Conservation (phyloP, 1,140 invertebrate species). For the Choristoneura fumiferana region DNA sequence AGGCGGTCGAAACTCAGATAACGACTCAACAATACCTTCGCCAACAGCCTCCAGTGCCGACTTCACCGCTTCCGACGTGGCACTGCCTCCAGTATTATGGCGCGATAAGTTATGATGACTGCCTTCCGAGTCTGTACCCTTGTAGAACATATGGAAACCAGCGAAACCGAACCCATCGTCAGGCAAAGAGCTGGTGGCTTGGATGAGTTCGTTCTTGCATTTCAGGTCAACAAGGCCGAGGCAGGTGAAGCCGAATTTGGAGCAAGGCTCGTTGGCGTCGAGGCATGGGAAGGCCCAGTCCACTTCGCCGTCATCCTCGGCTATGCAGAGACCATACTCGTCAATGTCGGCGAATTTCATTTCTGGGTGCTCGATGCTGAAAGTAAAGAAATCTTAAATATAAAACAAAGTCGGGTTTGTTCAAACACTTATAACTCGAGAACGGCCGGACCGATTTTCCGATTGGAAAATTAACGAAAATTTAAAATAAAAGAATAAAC, state of each 20-base stretch:
- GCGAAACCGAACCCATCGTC: conserved; percentile 47
- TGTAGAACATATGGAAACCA: conserved; percentile 52
- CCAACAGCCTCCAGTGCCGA: conserved; percentile 57
- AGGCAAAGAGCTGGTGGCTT: conserved; percentile 55
- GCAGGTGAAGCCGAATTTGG: conserved; percentile 95
- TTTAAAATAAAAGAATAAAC: too few species aligned
- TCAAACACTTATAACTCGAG: too few species aligned
- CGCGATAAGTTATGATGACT: conserved; percentile 59
- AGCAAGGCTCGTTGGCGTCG: conserved; percentile 91
- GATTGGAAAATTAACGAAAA: not conserved
- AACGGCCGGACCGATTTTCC: too few species aligned
- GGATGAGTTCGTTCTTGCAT: conserved; percentile 44
- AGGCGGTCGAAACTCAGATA: too few species aligned
- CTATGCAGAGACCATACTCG: conserved; percentile 93
- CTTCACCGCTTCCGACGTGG: conserved; percentile 60
- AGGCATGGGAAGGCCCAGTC: conserved; percentile 95
- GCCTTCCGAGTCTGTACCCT: conserved; percentile 55
- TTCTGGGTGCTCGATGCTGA: conserved; percentile 80
- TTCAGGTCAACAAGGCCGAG: conserved; percentile 90
- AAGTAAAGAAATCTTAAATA: conserved; percentile 32
- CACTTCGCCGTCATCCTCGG: conserved; percentile 98
- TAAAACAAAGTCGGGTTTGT: conserved; percentile 25
- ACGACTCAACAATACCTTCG: conserved; percentile 48
- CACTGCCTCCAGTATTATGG: conserved; percentile 59
- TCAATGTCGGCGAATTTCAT: conserved; percentile 79